A percentile compares a stretch with the other conserved stretches of the same genome.
These are phyloP conservation scores for Phymanthus crucifer DNA, from an alignment of 92 coral and sea anemone species.

Conservation along the genomic window DNA sequence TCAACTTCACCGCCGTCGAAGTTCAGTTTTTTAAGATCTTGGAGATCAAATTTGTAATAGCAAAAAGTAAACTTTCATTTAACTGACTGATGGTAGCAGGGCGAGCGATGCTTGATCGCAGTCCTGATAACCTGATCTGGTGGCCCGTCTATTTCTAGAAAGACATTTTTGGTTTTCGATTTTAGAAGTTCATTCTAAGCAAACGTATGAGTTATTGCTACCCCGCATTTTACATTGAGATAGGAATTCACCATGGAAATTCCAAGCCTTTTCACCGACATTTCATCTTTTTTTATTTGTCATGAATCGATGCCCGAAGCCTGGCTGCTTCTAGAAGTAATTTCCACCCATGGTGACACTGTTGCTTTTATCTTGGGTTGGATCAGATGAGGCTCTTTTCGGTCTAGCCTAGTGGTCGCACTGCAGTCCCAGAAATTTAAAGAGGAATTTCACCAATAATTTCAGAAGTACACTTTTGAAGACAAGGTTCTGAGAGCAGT, in stretches of 20 bases:
- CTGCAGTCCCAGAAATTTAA: neutral
- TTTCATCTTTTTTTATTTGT: conserved; percentile 2
- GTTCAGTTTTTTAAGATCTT: conserved; percentile 15
- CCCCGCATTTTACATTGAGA: conserved; percentile 8
- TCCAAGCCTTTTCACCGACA: conserved; percentile 16
- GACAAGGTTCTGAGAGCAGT: conserved; percentile 4
- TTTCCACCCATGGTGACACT: conserved; percentile 14
- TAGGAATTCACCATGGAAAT: conserved; percentile 17
- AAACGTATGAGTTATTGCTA: neutral
- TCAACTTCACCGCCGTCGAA: neutral
- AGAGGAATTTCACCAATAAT: conserved; percentile 2
- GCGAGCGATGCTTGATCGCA: neutral
- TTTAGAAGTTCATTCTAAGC: neutral
- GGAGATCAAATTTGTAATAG: conserved; percentile 16
- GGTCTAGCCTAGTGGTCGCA: neutral
- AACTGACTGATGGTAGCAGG: neutral
- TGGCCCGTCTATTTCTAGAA: neutral
- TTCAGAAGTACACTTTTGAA: neutral
- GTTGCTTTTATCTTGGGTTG: conserved; percentile 15
- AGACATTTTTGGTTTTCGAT: neutral
- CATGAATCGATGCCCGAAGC: conserved; percentile 14
- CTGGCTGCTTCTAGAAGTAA: conserved; percentile 3
- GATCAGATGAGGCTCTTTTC: neutral
- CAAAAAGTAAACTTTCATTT: conserved; percentile 7
- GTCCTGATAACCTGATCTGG: conserved; percentile 5